phyloP scores from a whole-genome alignment of 2,888 invertebrate species.

The Ophraella communa region DNA sequence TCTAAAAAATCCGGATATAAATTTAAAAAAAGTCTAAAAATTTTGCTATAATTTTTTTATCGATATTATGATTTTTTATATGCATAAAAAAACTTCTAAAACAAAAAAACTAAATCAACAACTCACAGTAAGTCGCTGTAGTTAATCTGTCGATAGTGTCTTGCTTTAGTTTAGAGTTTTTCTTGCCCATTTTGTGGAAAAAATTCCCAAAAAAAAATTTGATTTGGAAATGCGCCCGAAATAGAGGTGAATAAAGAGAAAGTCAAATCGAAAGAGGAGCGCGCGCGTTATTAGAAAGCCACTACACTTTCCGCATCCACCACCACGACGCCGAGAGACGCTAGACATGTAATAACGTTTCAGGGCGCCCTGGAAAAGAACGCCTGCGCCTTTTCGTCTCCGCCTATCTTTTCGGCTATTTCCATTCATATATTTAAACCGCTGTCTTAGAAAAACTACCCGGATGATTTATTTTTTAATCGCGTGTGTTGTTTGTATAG shows the following conservation, averaged over 20 bases:
- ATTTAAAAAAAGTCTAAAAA: no score
- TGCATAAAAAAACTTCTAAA: constrained; percentile 8
- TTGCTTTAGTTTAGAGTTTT: constrained; percentile 94
- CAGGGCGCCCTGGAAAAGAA: constrained; percentile 13
- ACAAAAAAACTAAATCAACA: constrained; percentile 26
- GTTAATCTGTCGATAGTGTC: constrained; percentile 93
- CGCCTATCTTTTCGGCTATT: neutral
- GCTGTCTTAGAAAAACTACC: constrained; percentile 4
- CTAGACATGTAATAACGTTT: constrained; percentile 7
- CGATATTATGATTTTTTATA: neutral
- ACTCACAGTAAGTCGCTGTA: constrained; percentile 93
- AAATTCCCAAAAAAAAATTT: neutral
- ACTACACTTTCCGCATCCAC: constrained; percentile 10
- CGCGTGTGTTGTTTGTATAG: neutral
- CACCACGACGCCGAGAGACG: neutral
- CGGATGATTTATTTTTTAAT: neutral
- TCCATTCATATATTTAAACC: neutral
- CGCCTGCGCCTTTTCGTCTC: constrained; percentile 40
- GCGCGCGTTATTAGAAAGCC: constrained; percentile 21
- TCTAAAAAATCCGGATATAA: no score
- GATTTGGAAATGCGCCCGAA: neutral
- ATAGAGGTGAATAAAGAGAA: constrained; percentile 8
- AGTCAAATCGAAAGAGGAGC: constrained; percentile 13
- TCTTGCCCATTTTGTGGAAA: constrained; percentile 80
- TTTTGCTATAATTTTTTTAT: no score